These are phyloP conservation scores for Holothuria scabra DNA, from an alignment of 53 echinoderm and acorn worm species.

Conservation along the genomic window DNA sequence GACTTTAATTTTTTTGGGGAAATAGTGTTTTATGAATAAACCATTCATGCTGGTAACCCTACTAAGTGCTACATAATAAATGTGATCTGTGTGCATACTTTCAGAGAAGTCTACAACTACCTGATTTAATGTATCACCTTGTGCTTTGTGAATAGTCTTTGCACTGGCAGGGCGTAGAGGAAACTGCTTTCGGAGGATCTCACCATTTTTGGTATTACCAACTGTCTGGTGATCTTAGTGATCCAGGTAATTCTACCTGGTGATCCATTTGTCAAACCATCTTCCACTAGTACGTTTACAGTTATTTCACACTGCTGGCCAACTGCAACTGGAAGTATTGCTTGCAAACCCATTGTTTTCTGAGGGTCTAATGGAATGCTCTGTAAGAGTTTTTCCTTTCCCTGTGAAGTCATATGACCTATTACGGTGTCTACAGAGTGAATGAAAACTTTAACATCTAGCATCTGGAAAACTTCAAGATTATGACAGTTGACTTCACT, in stretches of 20 bases:
- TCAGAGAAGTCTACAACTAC: neutral
- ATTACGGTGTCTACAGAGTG: neutral
- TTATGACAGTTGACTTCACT: conserved; percentile 1
- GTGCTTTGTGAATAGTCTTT: conserved; percentile 56
- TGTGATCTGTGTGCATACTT: conserved; percentile 44
- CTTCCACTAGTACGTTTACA: conserved; percentile 30
- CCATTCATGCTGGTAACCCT: conserved; percentile 13
- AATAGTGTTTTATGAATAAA: neutral
- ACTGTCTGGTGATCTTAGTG: too few relatives aligned
- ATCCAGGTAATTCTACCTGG: conserved; percentile 18
- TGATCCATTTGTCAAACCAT: conserved; percentile 48
- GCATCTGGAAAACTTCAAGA: neutral
- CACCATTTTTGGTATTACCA: too few relatives aligned
- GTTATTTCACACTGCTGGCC: conserved; percentile 5
- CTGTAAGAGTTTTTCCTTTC: neutral
- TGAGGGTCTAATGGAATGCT: neutral
- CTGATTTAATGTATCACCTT: conserved; percentile 47
- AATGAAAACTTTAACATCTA: neutral
- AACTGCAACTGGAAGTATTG: neutral
- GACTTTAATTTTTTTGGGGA: conserved; percentile 20
- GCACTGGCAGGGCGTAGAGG: conserved; percentile 50
- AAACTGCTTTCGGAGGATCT: too few relatives aligned
- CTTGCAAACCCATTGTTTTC: conserved; percentile 5
- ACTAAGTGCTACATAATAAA: conserved; percentile 48
- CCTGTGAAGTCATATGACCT: too few relatives aligned